Base-by-base conservation (phyloP, 2,797 vertebrate genomes). In the Gymnothorax reevesii region DNA sequence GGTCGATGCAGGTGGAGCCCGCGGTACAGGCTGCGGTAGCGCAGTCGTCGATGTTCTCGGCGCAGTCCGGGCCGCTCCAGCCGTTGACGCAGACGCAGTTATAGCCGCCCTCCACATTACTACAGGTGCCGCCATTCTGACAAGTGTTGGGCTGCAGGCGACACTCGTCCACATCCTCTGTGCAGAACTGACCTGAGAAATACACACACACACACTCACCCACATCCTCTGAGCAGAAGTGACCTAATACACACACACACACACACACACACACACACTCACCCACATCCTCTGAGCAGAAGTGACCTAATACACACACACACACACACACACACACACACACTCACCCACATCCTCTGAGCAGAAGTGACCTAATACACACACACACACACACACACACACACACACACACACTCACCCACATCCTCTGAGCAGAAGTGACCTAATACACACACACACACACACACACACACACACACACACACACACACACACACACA, bases 91-190 rank as follows among this genome's bases (percentile, higher is more conserved):
- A 97, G 20, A 97, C 96, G 17, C 96, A 97, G 77, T 90, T 93
- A 52, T 96, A 97, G 90, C 93, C 89, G 10, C 96, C 96, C 0
- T 90, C 84, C 66, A 90, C 87, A 92, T 97, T 97, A 92, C 93
- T 96, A 92, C 96, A 97, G 0, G 96, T 97, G 0, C 96, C 96
- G 0, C 96, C 96, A 0, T 97, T 97, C 90, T 96, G 96, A 90
- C 96, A 97, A 12, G 96, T 95, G 89, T 97, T 97, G 71, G 96
- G 96, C 93, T 97, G 96, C 88, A 97, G 92, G 54, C 93, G 95
- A 86, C 96, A 97, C 92, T 97, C 96, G 5, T 97, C 95, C 87
- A 97, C 96, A 6, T 97, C 96, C 86, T 97, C 95, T 1, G 93
- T 96, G 66, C 96, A 97, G 93, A 94, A 96, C 90, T 97, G 96